These are phyloP conservation scores for Cotesia vestalis DNA, from an alignment of 1,140 invertebrate species.

Conservation along the genomic window DNA sequence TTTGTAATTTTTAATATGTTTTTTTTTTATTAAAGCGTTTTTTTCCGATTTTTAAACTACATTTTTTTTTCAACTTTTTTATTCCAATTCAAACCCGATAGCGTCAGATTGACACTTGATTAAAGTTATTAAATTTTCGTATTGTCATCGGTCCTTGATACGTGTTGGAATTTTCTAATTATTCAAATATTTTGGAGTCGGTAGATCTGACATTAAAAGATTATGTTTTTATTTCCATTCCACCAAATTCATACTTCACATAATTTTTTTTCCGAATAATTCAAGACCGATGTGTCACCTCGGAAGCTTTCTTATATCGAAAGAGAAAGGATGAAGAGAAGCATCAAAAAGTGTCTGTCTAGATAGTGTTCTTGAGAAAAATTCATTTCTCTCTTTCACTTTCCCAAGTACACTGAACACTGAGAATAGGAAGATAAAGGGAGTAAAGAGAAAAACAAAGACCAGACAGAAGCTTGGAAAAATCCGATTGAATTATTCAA, in stretches of 20 bases:
- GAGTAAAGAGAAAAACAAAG: background rate
- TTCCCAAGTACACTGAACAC: slow-evolving; percentile 10
- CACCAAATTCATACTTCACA: slow-evolving; percentile 16
- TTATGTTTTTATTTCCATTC: background rate
- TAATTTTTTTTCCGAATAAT: background rate
- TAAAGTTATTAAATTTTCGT: too few species aligned
- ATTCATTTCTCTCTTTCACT: slow-evolving; percentile 17
- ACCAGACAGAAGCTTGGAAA: background rate
- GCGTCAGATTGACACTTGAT: too few species aligned
- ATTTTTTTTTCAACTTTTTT: too few species aligned
- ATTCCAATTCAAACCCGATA: too few species aligned
- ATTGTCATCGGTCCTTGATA: too few species aligned
- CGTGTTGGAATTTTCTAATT: too few species aligned
- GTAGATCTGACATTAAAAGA: too few species aligned
- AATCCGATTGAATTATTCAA: slow-evolving; percentile 15
- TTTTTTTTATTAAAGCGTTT: too few species aligned
- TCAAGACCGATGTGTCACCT: slow-evolving; percentile 14
- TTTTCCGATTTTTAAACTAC: too few species aligned
- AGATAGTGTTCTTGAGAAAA: slow-evolving; percentile 7
- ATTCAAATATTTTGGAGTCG: too few species aligned
- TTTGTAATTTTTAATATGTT: too few species aligned
- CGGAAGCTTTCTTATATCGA: background rate
- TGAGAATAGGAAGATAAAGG: background rate
- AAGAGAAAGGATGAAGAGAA: background rate
- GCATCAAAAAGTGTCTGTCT: slow-evolving; percentile 16